phyloP scores from a whole-genome alignment of 2,888 invertebrate species.

The Eulithis testata region DNA sequence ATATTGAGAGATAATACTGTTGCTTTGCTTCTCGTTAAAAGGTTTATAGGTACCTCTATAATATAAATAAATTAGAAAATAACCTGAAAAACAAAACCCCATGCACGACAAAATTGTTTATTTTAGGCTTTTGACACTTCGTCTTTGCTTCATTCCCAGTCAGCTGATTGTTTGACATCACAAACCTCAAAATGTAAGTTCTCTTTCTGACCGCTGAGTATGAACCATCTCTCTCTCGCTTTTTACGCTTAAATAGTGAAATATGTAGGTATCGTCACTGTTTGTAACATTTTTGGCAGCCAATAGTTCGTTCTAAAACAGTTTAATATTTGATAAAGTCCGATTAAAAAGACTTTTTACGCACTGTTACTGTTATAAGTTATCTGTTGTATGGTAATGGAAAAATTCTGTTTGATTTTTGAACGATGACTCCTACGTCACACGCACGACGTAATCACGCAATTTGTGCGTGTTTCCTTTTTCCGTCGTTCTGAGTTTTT shows the following conservation, averaged over 20 bases:
- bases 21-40: neutral
- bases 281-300: no score
- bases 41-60: no score
- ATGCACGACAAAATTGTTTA: neutral
- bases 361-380: no score
- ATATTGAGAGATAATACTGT: slow-evolving; percentile 44
- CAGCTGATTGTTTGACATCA: neutral
- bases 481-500: slow-evolving; percentile 3
- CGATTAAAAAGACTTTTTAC: no score
- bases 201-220: no score
- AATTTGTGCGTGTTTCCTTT: slow-evolving; percentile 21
- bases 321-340: no score
- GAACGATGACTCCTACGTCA: slow-evolving; percentile 5
- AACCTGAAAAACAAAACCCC: neutral
- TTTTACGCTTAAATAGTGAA: no score
- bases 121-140: slow-evolving; percentile 18
- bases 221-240: no score
- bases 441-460: slow-evolving; percentile 21
- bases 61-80: neutral
- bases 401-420: neutral
- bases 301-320: no score
- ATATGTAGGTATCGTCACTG: no score
- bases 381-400: no score
- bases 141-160: neutral
- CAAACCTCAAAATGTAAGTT: no score